Conservation (phyloP, 2,113 vertebrate species). For the Sigmodon hispidus region DNA sequence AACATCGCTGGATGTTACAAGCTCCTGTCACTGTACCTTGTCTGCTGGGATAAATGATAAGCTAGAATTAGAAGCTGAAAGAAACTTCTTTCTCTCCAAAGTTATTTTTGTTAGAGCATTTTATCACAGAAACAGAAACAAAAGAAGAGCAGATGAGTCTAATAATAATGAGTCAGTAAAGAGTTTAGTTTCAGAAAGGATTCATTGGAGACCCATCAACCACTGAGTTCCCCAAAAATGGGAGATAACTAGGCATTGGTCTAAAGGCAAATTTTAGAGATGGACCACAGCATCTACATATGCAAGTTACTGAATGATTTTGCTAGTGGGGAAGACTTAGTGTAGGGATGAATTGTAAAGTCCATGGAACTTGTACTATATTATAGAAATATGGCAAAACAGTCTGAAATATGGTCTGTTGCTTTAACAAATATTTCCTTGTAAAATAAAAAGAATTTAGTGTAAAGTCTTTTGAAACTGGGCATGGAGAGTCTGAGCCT, state of each 20-base stretch:
- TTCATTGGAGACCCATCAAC: not conserved
- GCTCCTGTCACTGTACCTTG: not conserved
- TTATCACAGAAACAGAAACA: not conserved
- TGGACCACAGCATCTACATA: not conserved
- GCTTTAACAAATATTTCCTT: not conserved
- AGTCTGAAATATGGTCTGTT: not conserved
- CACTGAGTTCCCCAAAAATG: not conserved
- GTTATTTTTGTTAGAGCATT: not conserved
- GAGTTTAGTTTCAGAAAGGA: not conserved
- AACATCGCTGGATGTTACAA: not conserved
- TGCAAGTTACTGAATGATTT: not conserved
- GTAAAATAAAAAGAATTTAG: constrained; percentile 31
- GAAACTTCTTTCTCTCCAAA: not conserved
- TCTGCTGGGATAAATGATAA: not conserved
- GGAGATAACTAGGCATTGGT: not conserved
- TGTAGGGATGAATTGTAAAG: not conserved
- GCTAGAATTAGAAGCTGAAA: not conserved
- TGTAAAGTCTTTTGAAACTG: not conserved
- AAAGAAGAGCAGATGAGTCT: not conserved
- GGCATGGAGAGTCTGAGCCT: fast-evolving
- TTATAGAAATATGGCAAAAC: not conserved
- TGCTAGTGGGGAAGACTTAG: not conserved
- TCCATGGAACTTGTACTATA: not conserved
- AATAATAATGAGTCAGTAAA: not conserved
- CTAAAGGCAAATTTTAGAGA: not conserved